Conservation (phyloP, 2,797 vertebrate genomes). For the Pipistrellus nathusii region DNA sequence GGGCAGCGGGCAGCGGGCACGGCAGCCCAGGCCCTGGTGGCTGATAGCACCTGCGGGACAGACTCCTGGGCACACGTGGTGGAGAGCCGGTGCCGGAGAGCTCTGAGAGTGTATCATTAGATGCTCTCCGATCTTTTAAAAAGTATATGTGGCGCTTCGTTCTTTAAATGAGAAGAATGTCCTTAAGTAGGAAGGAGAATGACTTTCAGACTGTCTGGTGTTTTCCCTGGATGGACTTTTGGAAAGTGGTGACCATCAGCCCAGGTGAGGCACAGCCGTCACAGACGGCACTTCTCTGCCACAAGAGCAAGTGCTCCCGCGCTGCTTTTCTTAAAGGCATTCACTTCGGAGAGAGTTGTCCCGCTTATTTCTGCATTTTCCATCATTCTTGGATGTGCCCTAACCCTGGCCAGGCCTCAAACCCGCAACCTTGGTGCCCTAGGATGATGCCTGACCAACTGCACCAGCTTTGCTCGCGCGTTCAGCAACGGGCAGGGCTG, state of each 20-base stretch:
- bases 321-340: background rate
- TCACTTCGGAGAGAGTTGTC: background rate
- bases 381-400: background rate
- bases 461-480: background rate
- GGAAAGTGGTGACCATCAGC: background rate
- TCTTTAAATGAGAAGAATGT: constrained; percentile 51
- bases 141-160: constrained; percentile 41
- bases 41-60: background rate
- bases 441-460: background rate
- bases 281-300: background rate
- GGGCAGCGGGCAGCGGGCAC: no score
- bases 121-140: constrained; percentile 56
- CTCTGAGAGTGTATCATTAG: background rate
- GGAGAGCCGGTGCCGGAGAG: background rate
- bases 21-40: background rate
- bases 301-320: background rate
- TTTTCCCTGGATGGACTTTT: background rate
- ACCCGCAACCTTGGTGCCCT: background rate
- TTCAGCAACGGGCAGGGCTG: background rate
- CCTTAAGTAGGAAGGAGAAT: constrained; percentile 19
- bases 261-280: background rate
- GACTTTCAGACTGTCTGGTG: background rate
- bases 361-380: background rate
- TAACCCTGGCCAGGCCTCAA: background rate
- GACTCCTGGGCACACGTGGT: background rate